Evolutionary conservation across 2,797 vertebrate species (phyloP).

Genomic region (Periophthalmus magnuspinnatus): DNA sequence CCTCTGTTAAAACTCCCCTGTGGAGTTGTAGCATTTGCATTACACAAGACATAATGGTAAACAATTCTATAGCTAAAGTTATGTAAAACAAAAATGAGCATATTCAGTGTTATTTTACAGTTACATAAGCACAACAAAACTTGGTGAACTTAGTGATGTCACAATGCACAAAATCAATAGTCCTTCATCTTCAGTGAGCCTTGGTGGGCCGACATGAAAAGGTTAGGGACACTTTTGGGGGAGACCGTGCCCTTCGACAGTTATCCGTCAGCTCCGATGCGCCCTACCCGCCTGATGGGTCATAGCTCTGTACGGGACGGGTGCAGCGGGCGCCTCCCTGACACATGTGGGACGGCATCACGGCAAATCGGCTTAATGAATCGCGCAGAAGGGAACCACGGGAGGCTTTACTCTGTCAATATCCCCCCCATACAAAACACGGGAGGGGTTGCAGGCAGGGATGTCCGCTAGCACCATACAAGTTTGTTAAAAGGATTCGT

Average conservation of each 20-base stretch:
- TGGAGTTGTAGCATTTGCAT: too few species aligned
- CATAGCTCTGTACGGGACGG: slow-evolving; percentile 26
- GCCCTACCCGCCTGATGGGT: slow-evolving; percentile 38
- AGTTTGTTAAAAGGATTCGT: slow-evolving; percentile 46
- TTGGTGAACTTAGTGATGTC: not conserved
- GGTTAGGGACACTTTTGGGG: slow-evolving; percentile 28
- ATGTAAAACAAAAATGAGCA: not conserved
- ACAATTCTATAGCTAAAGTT: not conserved
- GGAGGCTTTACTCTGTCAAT: slow-evolving; percentile 57
- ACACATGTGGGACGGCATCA: slow-evolving; percentile 78
- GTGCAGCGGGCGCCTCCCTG: slow-evolving; percentile 63
- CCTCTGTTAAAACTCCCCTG: too few species aligned
- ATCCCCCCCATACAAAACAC: slow-evolving; percentile 21
- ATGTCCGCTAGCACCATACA: slow-evolving; percentile 59
- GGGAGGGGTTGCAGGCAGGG: slow-evolving; percentile 32
- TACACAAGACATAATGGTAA: too few species aligned
- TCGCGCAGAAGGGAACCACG: slow-evolving; percentile 45
- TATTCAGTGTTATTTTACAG: not conserved
- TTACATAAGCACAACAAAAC: not conserved
- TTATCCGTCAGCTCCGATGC: slow-evolving; percentile 84
- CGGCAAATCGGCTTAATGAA: slow-evolving; percentile 78
- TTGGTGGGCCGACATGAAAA: not conserved
- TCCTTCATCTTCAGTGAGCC: not conserved
- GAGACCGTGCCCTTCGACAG: slow-evolving; percentile 55
- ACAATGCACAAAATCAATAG: slow-evolving; percentile 12